Conservation (phyloP, 1,140 invertebrate genomes). For the Papilio machaon region DNA sequence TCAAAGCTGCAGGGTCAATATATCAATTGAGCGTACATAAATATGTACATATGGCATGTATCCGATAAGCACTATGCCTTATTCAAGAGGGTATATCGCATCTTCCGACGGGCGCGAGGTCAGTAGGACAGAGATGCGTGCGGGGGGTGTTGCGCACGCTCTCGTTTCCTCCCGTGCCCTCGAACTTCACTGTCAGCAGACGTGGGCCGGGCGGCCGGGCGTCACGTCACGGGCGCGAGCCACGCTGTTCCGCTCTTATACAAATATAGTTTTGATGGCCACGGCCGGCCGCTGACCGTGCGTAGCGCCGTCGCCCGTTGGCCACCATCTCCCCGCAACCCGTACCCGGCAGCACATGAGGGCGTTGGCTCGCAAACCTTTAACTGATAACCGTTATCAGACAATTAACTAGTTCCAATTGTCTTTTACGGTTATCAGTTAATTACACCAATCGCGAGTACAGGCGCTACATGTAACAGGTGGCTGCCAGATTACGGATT, state of each 20-base stretch:
- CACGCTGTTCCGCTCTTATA: too few relatives aligned
- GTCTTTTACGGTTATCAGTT: background rate
- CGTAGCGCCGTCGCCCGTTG: background rate
- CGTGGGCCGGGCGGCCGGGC: background rate
- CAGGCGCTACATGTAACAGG: background rate
- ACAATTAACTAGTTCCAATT: background rate
- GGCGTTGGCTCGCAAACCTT: background rate
- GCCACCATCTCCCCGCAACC: background rate
- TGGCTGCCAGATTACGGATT: background rate
- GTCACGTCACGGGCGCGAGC: background rate
- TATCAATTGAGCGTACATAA: too few relatives aligned
- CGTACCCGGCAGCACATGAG: background rate
- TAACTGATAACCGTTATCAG: conserved; percentile 2
- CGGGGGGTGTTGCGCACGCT: background rate
- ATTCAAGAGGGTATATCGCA: background rate
- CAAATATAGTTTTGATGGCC: conserved; percentile 55
- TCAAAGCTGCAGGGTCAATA: too few relatives aligned
- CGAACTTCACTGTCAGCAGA: background rate
- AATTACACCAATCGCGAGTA: background rate
- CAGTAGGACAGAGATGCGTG: background rate
- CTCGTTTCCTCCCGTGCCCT: background rate
- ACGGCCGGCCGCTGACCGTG: conserved; percentile 45
- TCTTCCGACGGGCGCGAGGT: background rate
- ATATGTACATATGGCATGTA: too few relatives aligned
- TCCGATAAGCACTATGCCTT: too few relatives aligned